Evolutionary conservation across 2,113 vertebrate species (phyloP).

Genomic region (Vombatus ursinus): DNA sequence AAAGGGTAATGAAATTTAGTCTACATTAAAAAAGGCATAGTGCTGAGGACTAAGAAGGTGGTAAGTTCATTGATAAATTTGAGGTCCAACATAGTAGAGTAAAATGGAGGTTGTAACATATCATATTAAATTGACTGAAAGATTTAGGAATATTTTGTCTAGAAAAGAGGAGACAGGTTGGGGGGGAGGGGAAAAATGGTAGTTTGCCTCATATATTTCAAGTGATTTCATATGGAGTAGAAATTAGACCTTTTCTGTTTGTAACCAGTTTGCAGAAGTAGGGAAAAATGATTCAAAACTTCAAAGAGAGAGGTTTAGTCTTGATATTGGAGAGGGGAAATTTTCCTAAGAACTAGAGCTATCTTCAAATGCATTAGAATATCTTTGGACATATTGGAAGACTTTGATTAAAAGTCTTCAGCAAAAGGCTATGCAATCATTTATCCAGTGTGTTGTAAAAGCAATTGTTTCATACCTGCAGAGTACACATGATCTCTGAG

Average conservation of each 20-base stretch:
- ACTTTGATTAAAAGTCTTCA: neutral
- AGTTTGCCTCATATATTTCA: neutral
- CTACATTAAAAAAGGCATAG: neutral
- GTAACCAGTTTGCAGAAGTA: neutral
- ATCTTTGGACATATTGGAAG: neutral
- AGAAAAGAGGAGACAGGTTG: neutral
- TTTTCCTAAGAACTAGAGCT: neutral
- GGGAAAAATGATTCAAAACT: neutral
- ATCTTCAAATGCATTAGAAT: neutral
- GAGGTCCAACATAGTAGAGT: neutral
- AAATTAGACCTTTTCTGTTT: neutral
- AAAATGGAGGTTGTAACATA: neutral
- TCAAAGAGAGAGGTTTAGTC: neutral
- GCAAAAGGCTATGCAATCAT: neutral
- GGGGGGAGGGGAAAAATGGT: neutral
- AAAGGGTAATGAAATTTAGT: neutral
- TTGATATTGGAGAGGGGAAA: neutral
- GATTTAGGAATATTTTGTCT: neutral
- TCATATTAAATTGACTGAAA: neutral
- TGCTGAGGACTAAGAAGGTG: neutral
- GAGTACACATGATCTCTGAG: neutral
- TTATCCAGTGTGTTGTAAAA: neutral
- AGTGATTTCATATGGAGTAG: neutral
- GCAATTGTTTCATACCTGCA: neutral
- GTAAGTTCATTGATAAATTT: neutral